A percentile compares a stretch with the other conserved stretches of the same genome.
These are phyloP conservation scores for Eilema griseolum DNA, from an alignment of 2,888 invertebrate genomes.

Conservation along the genomic window DNA sequence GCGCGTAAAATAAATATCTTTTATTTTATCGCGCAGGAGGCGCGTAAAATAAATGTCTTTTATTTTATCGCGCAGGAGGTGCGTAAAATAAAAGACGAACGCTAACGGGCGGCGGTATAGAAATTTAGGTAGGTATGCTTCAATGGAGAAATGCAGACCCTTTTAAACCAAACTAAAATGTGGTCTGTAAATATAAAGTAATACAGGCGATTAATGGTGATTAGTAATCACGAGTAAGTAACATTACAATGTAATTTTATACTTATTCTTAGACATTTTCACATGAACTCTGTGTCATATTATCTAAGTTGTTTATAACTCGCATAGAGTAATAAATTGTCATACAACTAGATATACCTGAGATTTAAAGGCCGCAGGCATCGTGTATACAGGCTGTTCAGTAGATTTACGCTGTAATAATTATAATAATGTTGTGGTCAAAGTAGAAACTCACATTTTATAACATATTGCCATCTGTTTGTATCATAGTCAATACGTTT, in stretches of 20 bases:
- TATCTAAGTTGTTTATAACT: background rate
- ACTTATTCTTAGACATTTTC: background rate
- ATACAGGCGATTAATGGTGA: background rate
- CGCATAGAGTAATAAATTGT: background rate
- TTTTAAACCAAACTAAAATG: background rate
- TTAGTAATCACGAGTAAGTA: background rate
- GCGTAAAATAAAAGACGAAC: no score
- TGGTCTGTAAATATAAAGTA: background rate
- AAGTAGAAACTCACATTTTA: background rate
- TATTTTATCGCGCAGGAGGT: no score
- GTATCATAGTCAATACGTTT: no score
- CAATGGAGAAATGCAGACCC: no score
- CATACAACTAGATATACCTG: background rate
- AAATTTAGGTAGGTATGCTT: no score
- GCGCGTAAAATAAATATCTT: no score
- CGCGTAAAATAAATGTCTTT: no score
- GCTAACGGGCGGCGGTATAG: no score
- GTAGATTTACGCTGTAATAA: conserved; percentile 5
- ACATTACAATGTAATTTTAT: background rate
- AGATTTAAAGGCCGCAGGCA: background rate
- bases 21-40: no score
- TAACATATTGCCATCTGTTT: background rate
- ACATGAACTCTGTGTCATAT: background rate
- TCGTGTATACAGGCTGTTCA: background rate
- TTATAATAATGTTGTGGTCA: conserved; percentile 9